Conservation (phyloP, 1,140 invertebrate species). For the Zophobas morio region DNA sequence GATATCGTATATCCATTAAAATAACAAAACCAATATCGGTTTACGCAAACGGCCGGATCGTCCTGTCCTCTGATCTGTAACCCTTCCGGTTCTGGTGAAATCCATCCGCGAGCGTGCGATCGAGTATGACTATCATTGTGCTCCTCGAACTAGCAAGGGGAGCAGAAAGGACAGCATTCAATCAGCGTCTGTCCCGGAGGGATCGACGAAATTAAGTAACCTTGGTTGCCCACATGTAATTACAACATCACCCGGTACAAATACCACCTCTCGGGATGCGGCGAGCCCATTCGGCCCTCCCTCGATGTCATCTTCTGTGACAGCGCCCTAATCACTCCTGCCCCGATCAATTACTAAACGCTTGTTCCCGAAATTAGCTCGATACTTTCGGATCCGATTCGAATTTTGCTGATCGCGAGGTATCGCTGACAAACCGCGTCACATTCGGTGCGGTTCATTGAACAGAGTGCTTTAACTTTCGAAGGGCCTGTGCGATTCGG, state of each 20-base stretch:
- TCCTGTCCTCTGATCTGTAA: constrained; percentile 24
- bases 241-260: constrained; percentile 55
- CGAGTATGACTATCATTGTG: constrained; percentile 7
- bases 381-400: constrained; percentile 8
- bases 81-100: constrained; percentile 26
- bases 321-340: constrained; percentile 48
- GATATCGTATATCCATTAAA: constrained; percentile 49
- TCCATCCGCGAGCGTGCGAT: constrained; percentile 14
- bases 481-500: constrained; percentile 52
- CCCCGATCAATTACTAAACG: constrained; percentile 45
- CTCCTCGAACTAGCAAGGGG: constrained; percentile 33
- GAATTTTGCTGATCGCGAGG: constrained; percentile 23
- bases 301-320: constrained; percentile 50
- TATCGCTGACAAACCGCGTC: constrained; percentile 56
- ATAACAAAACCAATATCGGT: constrained; percentile 49
- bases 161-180: constrained; percentile 50
- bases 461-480: constrained; percentile 58
- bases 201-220: constrained; percentile 56
- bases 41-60: constrained; percentile 32
- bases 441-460: constrained; percentile 58
- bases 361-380: constrained; percentile 35
- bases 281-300: constrained; percentile 12
- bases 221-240: constrained; percentile 58
- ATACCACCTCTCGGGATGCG: constrained; percentile 52
- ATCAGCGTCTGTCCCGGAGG: constrained; percentile 54